phyloP scores from a whole-genome alignment of 2,888 invertebrate genomes.

The Epistrophe eligans region DNA sequence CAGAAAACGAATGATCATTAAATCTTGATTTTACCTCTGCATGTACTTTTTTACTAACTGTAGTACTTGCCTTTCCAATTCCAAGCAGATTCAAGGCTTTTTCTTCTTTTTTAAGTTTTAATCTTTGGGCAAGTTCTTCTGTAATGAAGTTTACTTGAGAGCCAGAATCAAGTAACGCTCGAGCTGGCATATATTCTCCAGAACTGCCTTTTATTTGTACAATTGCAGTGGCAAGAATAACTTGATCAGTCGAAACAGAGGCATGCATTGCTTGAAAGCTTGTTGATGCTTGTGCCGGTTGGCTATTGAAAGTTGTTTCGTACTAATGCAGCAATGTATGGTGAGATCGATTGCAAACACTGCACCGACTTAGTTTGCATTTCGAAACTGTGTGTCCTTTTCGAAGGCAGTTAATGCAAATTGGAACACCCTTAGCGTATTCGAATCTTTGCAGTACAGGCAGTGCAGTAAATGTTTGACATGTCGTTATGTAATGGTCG shows the following conservation, averaged over 20 bases:
- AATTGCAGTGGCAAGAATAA: constrained; percentile 26
- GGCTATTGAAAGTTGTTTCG: too few species aligned
- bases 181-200: neutral
- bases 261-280: constrained; percentile 6
- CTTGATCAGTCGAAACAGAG: constrained; percentile 8
- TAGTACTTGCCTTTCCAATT: constrained; percentile 12
- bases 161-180: constrained; percentile 7
- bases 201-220: neutral
- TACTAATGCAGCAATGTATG: too few species aligned
- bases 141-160: constrained; percentile 27
- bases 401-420: constrained; percentile 8
- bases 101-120: constrained; percentile 16
- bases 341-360: too few species aligned
- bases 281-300: too few species aligned
- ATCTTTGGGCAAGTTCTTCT: constrained; percentile 40
- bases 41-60: constrained; percentile 1
- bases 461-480: constrained; percentile 19
- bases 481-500: constrained; percentile 20
- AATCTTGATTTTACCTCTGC: constrained; percentile 27
- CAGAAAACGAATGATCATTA: constrained; percentile 21
- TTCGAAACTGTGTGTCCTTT: too few species aligned
- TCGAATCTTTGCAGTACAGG: constrained; percentile 16
- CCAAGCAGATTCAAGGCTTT: neutral
- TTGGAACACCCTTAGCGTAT: constrained; percentile 13
- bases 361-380: too few species aligned